phyloP scores from a whole-genome alignment of 92 coral and sea anemone species.

The Micromussa lordhowensis region DNA sequence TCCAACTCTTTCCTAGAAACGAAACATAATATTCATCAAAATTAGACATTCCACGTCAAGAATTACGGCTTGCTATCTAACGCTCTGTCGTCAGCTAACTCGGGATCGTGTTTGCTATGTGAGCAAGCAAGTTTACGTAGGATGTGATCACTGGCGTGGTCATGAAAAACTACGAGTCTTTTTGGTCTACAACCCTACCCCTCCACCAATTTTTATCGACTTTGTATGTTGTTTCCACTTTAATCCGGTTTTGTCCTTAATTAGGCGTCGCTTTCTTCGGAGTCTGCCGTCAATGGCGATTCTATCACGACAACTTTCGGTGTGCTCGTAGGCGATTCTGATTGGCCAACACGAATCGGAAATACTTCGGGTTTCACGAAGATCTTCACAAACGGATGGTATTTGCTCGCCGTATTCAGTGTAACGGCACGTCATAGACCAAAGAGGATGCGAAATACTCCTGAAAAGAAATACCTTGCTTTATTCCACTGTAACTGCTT shows the following conservation, averaged over 20 bases:
- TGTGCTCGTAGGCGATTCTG: not conserved
- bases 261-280: too few species aligned
- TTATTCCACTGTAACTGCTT: constrained; percentile 77
- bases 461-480: constrained; percentile 65
- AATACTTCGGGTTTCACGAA: not conserved
- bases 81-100: not conserved
- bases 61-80: not conserved
- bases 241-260: too few species aligned
- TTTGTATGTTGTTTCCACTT: not conserved
- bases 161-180: too few species aligned
- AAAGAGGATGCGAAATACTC: not conserved
- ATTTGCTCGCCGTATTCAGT: too few species aligned
- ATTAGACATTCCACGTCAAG: not conserved
- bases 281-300: not conserved
- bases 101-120: not conserved
- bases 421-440: too few species aligned
- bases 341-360: not conserved
- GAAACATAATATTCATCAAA: not conserved
- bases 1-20: constrained; percentile 49
- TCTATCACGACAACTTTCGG: not conserved
- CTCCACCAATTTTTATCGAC: not conserved
- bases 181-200: too few species aligned
- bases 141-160: too few species aligned
- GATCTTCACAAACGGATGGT: not conserved
- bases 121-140: not conserved